Percentiles rank a stretch among this genome's conserved stretches.
Conservation (phyloP, 1,140 invertebrate species). For the Geopemphigus sp. region DNA sequence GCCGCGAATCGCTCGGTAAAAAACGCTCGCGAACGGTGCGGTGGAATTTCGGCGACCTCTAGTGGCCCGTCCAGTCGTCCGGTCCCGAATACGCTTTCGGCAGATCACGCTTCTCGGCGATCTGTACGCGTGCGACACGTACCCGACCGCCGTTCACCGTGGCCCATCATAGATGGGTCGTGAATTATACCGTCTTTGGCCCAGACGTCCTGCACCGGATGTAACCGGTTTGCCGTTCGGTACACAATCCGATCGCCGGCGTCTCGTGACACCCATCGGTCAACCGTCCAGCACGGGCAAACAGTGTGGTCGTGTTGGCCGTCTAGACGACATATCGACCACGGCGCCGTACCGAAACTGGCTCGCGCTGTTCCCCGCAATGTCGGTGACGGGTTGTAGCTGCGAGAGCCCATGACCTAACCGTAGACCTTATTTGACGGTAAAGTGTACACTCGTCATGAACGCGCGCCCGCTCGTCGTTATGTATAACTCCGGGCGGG, state of each 20-base stretch:
- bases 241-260: too few relatives aligned
- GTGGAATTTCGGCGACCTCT: constrained; percentile 1
- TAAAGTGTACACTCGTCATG: too few relatives aligned
- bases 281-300: too few relatives aligned
- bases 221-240: not conserved
- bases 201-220: not conserved
- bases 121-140: not conserved
- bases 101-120: not conserved
- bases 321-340: not conserved
- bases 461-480: too few relatives aligned
- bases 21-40: too few relatives aligned
- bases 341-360: too few relatives aligned
- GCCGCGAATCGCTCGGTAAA: too few relatives aligned
- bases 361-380: not conserved
- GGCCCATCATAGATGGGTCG: too few relatives aligned
- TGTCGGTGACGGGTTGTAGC: not conserved
- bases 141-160: rapidly evolving
- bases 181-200: not conserved
- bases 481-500: too few relatives aligned
- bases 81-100: not conserved
- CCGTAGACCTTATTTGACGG: not conserved
- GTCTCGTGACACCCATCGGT: too few relatives aligned
- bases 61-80: not conserved
- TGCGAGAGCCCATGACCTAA: not conserved
- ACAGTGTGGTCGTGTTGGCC: not conserved